Evolutionary conservation across 1,140 invertebrate genomes (phyloP), one percentile per base, ranked within the genome.

Genomic region (Sitobion miscanthi): DNA sequence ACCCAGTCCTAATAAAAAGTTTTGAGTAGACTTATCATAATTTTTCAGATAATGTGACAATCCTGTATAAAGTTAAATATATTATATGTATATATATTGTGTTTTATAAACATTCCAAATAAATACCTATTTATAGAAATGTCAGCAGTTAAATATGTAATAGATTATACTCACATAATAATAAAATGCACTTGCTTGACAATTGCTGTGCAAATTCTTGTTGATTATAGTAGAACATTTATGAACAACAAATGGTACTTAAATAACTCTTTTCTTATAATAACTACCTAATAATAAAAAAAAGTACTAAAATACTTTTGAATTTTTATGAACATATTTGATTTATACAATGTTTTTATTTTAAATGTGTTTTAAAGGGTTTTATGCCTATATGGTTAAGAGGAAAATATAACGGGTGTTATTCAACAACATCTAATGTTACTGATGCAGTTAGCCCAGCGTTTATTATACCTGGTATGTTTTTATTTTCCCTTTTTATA

Each of bases 361-460:
- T 38, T 54, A 57, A 57, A 38, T 89, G 4, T 57, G 21, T 89
- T 25, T 89, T 90, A 89, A 49, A 93, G 93, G 92, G 94, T 47
- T 93, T 85, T 52, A 87, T 45, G 57, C n/a, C 92, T 83, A 42
- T 90, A 86, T 93, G 91, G 47, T 88, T 83, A 89, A 91, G 52
- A 77, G 92, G 86, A 57, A 92, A 88, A 9, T 91, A 93, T 30
- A 97, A 97, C n/a, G 95, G 96, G 35, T 99, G 98, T 95, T 96
- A 97, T 23, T 96, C 96, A 94, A 97, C 97, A 5, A 97, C 96
- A 2, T 97, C 97, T 93, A 98, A 97, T 95, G 96, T 96, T 62
- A 97, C 97, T 17, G 94, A 95, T 93, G 98, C 98, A 7, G 94
- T 97, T 3, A 98, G 98, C 95, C 98, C 98, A 38, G 98, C 98